Conservation (phyloP, 64 coral and sea anemone species). For the Montipora cactus region DNA sequence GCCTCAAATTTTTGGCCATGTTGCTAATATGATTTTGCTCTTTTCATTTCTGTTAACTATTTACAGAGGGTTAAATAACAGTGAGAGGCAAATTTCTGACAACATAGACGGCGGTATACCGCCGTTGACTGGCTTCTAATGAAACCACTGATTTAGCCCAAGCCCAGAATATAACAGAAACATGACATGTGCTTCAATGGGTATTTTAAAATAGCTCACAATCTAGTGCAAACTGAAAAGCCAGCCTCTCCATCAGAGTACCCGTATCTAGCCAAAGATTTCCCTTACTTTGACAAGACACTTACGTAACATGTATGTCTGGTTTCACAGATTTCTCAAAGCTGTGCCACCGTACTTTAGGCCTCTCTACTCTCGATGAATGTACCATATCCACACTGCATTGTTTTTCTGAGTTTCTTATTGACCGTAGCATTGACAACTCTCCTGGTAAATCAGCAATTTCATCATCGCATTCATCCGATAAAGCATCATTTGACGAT, state of each 20-base stretch:
- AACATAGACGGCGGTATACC: too few relatives aligned
- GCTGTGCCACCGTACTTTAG: conserved; percentile 96
- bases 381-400: conserved; percentile 46
- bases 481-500: conserved; percentile 82
- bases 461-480: conserved; percentile 83
- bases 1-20: too few relatives aligned
- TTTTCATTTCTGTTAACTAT: too few relatives aligned
- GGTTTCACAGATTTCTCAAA: conserved; percentile 90
- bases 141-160: too few relatives aligned
- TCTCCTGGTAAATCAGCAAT: conserved; percentile 84
- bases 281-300: neutral
- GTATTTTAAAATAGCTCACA: neutral
- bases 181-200: too few relatives aligned
- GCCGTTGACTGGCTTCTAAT: too few relatives aligned
- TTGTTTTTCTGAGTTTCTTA: conserved; percentile 55
- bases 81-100: too few relatives aligned
- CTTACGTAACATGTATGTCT: conserved; percentile 72
- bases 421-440: conserved; percentile 75
- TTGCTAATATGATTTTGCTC: too few relatives aligned
- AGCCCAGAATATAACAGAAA: too few relatives aligned
- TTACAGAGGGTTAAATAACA: too few relatives aligned
- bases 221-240: neutral
- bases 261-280: neutral
- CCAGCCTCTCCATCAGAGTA: too few relatives aligned
- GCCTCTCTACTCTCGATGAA: conserved; percentile 61